phyloP scores from a whole-genome alignment of 23 tunicate species.

The Ascidia mentula region DNA sequence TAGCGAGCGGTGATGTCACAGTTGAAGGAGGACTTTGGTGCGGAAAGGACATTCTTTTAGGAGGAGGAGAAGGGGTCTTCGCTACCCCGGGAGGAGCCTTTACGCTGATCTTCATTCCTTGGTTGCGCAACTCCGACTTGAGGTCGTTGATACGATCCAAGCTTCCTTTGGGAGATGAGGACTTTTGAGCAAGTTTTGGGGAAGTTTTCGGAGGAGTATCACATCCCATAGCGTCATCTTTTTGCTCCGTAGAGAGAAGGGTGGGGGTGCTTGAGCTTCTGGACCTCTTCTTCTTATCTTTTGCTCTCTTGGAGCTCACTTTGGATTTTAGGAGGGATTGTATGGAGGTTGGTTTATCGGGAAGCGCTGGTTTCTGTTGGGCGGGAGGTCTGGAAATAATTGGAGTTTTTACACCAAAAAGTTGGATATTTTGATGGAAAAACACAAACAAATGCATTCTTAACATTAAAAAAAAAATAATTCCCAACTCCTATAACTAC shows the following conservation, averaged over 20 bases:
- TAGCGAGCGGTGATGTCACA: neutral
- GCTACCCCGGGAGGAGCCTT: neutral
- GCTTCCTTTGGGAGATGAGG: neutral
- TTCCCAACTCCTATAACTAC: no score
- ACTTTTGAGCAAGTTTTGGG: neutral
- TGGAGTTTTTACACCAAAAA: no score
- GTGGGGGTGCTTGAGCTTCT: slow-evolving; percentile 47
- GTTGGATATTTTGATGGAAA: no score
- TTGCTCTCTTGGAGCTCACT: neutral
- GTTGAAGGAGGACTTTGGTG: neutral
- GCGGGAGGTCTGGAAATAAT: neutral
- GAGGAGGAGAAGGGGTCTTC: neutral
- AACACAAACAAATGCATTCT: no score
- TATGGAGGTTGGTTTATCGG: slow-evolving; percentile 21
- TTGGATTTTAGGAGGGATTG: slow-evolving; percentile 1
- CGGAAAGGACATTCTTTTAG: neutral
- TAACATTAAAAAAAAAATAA: no score
- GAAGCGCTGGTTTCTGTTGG: slow-evolving; percentile 29
- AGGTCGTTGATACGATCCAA: neutral
- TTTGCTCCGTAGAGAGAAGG: slow-evolving; percentile 1
- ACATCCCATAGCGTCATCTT: neutral
- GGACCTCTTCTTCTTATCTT: neutral
- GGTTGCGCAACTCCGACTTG: neutral
- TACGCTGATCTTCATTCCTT: slow-evolving; percentile 4
- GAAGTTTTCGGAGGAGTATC: neutral